A percentile compares a stretch with the other conserved stretches of the same genome.
These are phyloP conservation scores for Drosophila nebulosa DNA, from an alignment of 1,140 invertebrate species.

Conservation along the genomic window DNA sequence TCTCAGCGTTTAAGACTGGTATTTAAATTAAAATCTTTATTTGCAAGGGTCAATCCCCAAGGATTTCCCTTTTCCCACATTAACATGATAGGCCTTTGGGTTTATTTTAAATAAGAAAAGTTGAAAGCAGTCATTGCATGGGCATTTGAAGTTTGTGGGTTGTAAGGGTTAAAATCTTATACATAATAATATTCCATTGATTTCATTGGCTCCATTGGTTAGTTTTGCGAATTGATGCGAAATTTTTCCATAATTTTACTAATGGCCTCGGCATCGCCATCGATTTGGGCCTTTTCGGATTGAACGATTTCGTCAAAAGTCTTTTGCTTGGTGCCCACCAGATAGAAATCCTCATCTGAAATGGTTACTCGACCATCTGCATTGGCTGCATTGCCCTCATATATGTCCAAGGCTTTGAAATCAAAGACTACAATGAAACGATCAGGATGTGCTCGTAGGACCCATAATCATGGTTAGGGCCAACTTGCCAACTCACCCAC, in stretches of 20 bases:
- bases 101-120: background rate
- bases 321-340: conserved; percentile 68
- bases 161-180: no score
- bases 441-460: conserved; percentile 19
- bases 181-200: background rate
- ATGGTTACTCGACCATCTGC: conserved; percentile 66
- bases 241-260: conserved; percentile 75
- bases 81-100: background rate
- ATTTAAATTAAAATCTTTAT: no score
- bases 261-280: conserved; percentile 67
- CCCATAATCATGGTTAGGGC: background rate
- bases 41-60: no score
- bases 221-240: conserved; percentile 59
- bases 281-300: conserved; percentile 58
- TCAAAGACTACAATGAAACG: conserved; percentile 69
- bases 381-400: conserved; percentile 57
- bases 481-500: conserved; percentile 63
- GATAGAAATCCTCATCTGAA: conserved; percentile 70
- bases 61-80: no score
- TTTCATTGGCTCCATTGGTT: background rate
- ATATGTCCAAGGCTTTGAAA: conserved; percentile 79
- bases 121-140: background rate
- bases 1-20: no score
- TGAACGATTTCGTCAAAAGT: conserved; percentile 64
- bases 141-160: background rate